These are phyloP conservation scores for Hyperoplus immaculatus DNA, from an alignment of 2,797 vertebrate species.

Conservation along the genomic window DNA sequence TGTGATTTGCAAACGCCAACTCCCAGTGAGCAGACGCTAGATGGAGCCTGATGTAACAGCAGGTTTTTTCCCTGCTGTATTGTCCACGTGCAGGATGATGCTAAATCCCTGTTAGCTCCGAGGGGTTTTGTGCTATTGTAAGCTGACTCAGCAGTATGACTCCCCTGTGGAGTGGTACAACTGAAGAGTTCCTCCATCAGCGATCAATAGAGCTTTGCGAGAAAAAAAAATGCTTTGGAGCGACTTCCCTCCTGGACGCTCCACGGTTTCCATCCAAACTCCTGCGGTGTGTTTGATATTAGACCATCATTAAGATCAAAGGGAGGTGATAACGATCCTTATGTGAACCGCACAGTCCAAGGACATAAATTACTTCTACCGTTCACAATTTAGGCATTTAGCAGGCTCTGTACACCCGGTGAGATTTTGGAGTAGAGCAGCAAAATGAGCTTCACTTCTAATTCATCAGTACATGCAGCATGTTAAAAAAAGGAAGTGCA, in stretches of 20 bases:
- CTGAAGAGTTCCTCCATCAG: slow-evolving; percentile 46
- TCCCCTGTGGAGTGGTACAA: slow-evolving; percentile 36
- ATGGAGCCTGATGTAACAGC: slow-evolving; percentile 24
- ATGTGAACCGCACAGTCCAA: slow-evolving; percentile 57
- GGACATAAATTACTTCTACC: slow-evolving; percentile 72
- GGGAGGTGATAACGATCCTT: slow-evolving; percentile 59
- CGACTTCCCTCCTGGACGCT: slow-evolving; percentile 34
- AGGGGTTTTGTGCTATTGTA: slow-evolving; percentile 41
- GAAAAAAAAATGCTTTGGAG: slow-evolving; percentile 26
- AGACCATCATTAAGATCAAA: slow-evolving; percentile 67
- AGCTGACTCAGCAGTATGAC: slow-evolving; percentile 58
- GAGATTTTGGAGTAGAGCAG: slow-evolving; percentile 53
- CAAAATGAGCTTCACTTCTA: slow-evolving; percentile 40
- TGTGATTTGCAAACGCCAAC: slow-evolving; percentile 21
- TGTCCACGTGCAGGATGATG: slow-evolving; percentile 62
- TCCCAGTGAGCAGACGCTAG: neutral
- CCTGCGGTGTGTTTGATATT: slow-evolving; percentile 68
- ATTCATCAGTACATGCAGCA: slow-evolving; percentile 37
- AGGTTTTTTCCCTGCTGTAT: slow-evolving; percentile 41
- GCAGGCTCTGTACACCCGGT: slow-evolving; percentile 22
- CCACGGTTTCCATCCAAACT: slow-evolving; percentile 57
- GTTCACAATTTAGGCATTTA: slow-evolving; percentile 72
- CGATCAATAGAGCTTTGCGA: slow-evolving; percentile 52
- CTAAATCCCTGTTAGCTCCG: slow-evolving; percentile 48
- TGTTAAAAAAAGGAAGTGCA: slow-evolving; percentile 19